These are phyloP conservation scores for Apocheima hispidaria DNA, from an alignment of 2,888 invertebrate genomes.

Conservation along the genomic window DNA sequence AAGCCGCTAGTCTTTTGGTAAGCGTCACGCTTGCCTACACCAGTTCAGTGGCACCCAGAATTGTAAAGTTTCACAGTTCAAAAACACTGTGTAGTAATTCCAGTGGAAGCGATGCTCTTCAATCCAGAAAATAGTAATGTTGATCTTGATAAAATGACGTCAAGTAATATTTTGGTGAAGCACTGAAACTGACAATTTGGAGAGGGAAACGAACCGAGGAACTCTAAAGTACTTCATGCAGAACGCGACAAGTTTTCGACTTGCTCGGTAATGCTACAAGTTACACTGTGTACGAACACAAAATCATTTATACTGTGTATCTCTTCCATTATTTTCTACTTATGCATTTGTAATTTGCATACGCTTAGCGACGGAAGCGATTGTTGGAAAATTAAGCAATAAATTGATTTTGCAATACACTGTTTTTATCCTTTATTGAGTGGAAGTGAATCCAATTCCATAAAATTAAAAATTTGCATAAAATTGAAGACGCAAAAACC, in stretches of 20 bases:
- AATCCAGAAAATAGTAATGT: no score
- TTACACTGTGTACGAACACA: constrained; percentile 40
- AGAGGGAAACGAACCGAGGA: constrained; percentile 60
- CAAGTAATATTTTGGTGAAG: constrained; percentile 28
- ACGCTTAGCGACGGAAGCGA: neutral
- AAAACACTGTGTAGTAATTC: no score
- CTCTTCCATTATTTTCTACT: constrained; percentile 12
- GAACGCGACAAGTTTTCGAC: constrained; percentile 61
- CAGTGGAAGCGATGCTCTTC: no score
- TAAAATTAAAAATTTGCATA: neutral
- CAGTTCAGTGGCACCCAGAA: no score
- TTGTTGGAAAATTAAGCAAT: neutral
- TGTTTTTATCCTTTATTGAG: neutral
- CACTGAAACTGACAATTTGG: constrained; percentile 53
- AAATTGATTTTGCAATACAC: neutral
- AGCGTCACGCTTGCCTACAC: no score
- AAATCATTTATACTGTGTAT: constrained; percentile 18
- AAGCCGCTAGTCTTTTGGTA: no score
- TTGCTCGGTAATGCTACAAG: constrained; percentile 53
- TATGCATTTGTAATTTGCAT: neutral
- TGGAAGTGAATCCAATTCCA: neutral
- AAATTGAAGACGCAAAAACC: neutral
- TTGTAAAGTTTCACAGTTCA: no score
- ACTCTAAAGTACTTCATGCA: constrained; percentile 58
- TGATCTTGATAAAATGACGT: constrained; percentile 16